Evolutionary conservation across 1,140 invertebrate species (phyloP).

Genomic region (Pogonus chalceus): DNA sequence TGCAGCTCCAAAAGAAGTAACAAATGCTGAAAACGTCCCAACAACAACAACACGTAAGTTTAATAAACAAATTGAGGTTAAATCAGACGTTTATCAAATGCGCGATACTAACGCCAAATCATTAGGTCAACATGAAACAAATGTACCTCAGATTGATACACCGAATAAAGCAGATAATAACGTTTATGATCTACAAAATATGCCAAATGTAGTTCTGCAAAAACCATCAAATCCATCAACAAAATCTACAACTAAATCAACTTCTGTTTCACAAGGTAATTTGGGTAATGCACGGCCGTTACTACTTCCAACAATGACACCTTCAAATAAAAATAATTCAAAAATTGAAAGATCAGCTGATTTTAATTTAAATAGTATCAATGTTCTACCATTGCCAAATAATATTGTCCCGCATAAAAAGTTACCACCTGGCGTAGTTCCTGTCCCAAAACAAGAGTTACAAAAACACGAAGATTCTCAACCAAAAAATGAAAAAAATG

Average conservation of each 20-base stretch:
- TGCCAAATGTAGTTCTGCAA: not conserved
- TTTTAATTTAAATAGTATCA: slow-evolving; percentile 11
- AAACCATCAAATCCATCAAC: not conserved
- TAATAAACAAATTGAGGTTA: not conserved
- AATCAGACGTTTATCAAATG: not conserved
- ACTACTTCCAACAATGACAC: slow-evolving; percentile 23
- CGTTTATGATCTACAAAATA: not conserved
- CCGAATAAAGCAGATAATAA: not conserved
- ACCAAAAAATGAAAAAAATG: slow-evolving; percentile 16
- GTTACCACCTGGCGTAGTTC: slow-evolving; percentile 25
- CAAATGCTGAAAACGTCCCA: no score
- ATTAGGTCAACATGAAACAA: not conserved
- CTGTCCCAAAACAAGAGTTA: slow-evolving; percentile 20
- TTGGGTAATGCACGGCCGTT: slow-evolving; percentile 21
- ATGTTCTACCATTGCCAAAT: slow-evolving; percentile 12
- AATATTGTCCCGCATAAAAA: slow-evolving; percentile 14
- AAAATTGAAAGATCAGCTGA: not conserved
- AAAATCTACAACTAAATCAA: slow-evolving; percentile 3
- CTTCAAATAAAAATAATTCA: slow-evolving; percentile 7
- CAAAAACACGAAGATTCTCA: slow-evolving; percentile 7
- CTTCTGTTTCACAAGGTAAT: not conserved
- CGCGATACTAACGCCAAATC: not conserved
- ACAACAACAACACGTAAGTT: slow-evolving; percentile 2
- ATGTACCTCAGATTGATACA: not conserved
- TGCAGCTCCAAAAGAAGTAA: no score